Percentiles rank a stretch among this genome's conserved stretches.
Evolutionary conservation across 2,113 vertebrate species (phyloP).

Genomic region (Heptranchias perlo): DNA sequence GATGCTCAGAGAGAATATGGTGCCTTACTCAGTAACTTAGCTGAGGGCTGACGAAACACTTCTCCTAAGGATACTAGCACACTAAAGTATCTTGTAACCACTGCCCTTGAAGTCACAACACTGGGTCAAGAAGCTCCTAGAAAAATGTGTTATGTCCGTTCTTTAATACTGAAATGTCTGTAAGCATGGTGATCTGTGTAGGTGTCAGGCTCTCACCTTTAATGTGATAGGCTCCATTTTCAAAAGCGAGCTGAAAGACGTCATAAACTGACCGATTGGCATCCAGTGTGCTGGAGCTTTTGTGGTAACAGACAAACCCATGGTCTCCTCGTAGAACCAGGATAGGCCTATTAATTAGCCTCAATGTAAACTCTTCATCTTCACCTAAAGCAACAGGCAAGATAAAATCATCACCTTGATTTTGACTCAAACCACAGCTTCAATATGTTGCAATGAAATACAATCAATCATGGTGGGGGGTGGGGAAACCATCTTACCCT

Average conservation of each 20-base stretch:
- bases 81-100: not conserved
- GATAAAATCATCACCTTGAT: not conserved
- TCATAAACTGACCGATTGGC: slow-evolving; percentile 86
- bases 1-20: not conserved
- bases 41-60: not conserved
- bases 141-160: not conserved
- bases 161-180: not conserved
- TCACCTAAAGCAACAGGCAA: slow-evolving; percentile 58
- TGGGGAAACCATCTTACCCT: not conserved
- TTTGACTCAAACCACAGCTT: not conserved
- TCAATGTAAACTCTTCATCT: slow-evolving; percentile 81
- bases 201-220: slow-evolving; percentile 60
- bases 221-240: slow-evolving; percentile 84
- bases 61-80: not conserved
- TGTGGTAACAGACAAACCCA: slow-evolving; percentile 87
- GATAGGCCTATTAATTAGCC: slow-evolving; percentile 91
- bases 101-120: not conserved
- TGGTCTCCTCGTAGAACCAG: slow-evolving; percentile 82
- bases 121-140: not conserved
- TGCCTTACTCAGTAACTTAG: not conserved
- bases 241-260: slow-evolving; percentile 82
- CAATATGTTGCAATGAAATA: not conserved
- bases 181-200: not conserved
- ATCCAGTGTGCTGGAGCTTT: slow-evolving; percentile 81
- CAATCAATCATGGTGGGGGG: not conserved